phyloP scores from a whole-genome alignment of 2,113 vertebrate genomes.

The pig (Sus scrofa) region T2T-Sscrofa CM000812.6:114009001-114009500 shows the following conservation, averaged over 20 bases:
- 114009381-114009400: background rate
- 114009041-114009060: fast-evolving
- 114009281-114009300: background rate
- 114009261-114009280: conserved; percentile 79
- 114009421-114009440: background rate
- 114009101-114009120: background rate
- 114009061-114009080: background rate
- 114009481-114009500: background rate
- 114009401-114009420: background rate
- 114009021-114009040: background rate
- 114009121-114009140: background rate
- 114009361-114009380: background rate
- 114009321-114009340: background rate
- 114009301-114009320: background rate
- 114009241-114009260: conserved; percentile 99
- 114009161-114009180: conserved; percentile 97
- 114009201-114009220: conserved; percentile 98
- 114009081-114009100: background rate
- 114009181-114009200: conserved; percentile 99
- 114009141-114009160: conserved; percentile 86
- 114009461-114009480: background rate
- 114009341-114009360: background rate
- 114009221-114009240: conserved; percentile 98
- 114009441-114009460: background rate
- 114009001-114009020: background rate